phyloP scores from a whole-genome alignment of 1,140 invertebrate species.

The Orchesella cincta region DNA sequence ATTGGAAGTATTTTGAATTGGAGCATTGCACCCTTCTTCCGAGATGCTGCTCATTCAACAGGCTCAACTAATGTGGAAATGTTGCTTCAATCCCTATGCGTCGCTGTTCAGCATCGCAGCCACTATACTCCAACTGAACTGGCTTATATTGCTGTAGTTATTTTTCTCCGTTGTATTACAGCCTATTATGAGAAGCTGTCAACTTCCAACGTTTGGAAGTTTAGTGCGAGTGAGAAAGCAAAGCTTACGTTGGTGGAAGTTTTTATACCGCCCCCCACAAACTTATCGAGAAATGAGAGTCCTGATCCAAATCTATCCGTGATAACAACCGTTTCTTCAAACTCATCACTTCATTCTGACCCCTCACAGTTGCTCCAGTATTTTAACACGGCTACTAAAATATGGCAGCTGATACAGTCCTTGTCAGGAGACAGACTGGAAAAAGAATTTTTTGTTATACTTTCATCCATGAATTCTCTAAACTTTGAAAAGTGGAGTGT shows the following conservation, averaged over 20 bases:
- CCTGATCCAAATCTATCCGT: constrained; percentile 32
- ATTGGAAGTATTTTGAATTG: constrained; percentile 40
- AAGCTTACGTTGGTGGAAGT: constrained; percentile 46
- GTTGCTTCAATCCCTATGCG: constrained; percentile 29
- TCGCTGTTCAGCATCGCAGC: constrained; percentile 21
- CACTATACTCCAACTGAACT: constrained; percentile 36
- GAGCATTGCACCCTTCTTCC: constrained; percentile 44
- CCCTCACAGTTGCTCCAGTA: constrained; percentile 32
- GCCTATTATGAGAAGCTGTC: constrained; percentile 33
- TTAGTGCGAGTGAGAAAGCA: constrained; percentile 28
- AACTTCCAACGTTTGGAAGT: constrained; percentile 10
- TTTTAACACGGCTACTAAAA: constrained; percentile 43
- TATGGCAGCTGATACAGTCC: constrained; percentile 42
- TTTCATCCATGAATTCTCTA: constrained; percentile 42
- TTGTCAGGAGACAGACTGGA: constrained; percentile 36
- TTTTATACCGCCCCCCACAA: constrained; percentile 33
- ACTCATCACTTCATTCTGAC: constrained; percentile 33
- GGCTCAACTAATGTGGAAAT: constrained; percentile 22
- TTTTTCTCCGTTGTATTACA: constrained; percentile 43
- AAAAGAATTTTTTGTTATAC: constrained; percentile 44
- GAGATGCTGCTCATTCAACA: background rate
- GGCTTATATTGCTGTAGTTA: constrained; percentile 42
- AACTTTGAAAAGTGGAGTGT: constrained; percentile 46
- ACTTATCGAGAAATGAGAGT: background rate
- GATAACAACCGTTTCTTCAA: constrained; percentile 42